Percentiles rank a stretch among this genome's conserved stretches.
These are phyloP conservation scores for Chrysotoxum bicinctum DNA, from an alignment of 2,888 invertebrate genomes.

Conservation along the genomic window DNA sequence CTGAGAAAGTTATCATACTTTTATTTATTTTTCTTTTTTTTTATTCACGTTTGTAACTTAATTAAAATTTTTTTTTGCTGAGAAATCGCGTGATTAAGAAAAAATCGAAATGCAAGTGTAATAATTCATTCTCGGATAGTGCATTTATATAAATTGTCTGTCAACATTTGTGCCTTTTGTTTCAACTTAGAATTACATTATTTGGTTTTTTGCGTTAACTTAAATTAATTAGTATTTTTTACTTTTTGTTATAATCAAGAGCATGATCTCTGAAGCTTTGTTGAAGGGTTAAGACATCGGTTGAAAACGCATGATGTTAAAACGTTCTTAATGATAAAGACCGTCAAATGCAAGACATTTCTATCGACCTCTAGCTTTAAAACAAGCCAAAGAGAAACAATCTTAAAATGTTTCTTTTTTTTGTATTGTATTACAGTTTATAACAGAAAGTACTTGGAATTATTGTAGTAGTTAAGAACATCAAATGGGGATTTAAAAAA, in stretches of 20 bases:
- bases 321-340: not conserved
- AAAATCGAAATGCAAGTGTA: conserved; percentile 49
- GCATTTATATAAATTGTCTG: conserved; percentile 65
- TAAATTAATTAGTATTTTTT: not conserved
- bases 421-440: too few species aligned
- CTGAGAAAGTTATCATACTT: conserved; percentile 17
- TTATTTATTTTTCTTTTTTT: not conserved
- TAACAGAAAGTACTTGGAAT: too few species aligned
- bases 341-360: not conserved
- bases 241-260: not conserved
- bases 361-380: not conserved
- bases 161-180: conserved; percentile 55
- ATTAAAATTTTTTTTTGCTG: conserved; percentile 42
- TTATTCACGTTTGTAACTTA: conserved; percentile 24
- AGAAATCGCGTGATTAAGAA: conserved; percentile 63
- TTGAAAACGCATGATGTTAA: not conserved
- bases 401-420: not conserved
- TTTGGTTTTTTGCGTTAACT: not conserved
- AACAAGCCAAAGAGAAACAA: not conserved
- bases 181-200: conserved; percentile 18
- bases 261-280: not conserved
- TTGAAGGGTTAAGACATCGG: conserved; percentile 2
- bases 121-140: conserved; percentile 56
- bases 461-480: too few species aligned
- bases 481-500: too few species aligned